Base-by-base conservation (phyloP, 2,888 invertebrate genomes). In the Andrena hattorfiana region DNA sequence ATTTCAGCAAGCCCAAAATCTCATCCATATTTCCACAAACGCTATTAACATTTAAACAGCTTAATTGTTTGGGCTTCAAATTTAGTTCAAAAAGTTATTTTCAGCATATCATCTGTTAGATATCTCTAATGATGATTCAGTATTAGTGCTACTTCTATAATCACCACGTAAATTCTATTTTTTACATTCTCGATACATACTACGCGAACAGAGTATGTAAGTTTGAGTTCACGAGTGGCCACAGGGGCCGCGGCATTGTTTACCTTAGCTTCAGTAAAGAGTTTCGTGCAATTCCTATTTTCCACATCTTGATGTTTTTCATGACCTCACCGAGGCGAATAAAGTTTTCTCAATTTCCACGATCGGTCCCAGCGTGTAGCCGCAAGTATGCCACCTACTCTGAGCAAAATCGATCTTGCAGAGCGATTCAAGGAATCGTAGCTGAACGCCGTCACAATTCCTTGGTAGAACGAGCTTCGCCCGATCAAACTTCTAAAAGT, bases 311-410 rank as follows among this genome's bases (percentile, higher is more conserved):
- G 89, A 90, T 90, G 89, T 77, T 88, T 90, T 87, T 88, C 89
- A 80, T 76, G 81, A 85, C 68, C 77, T 67, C 85, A 68, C 35
- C 83, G 83, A 86, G 89, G 90, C 89, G 90, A 91, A 92, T 93
- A 93, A 92, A 92, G 91, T 92, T 93, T 91, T 89, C 89, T 89
- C 88, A 90, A 91, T 93, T 91, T 90, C 89, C 86, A 82, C 82
- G 67, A 66, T 42, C 77, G 82, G 78, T 71, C 80, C 77, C 66
- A 84, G 79, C 70, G 77, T 72, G 83, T 67, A 64, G 63, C 73
- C 68, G 80, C 76, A 81, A 81, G 70, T 64, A 69, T 54, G 49
- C 72, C 72, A 64, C 69, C 70, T 35, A 66, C 72, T 62, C 54
- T 59, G 78, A 23, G 56, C 85, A 87, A 90, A 91, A 88, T 89